Evolutionary conservation across 1,140 invertebrate genomes (phyloP).

Genomic region (Rhagoletis zephyria): DNA sequence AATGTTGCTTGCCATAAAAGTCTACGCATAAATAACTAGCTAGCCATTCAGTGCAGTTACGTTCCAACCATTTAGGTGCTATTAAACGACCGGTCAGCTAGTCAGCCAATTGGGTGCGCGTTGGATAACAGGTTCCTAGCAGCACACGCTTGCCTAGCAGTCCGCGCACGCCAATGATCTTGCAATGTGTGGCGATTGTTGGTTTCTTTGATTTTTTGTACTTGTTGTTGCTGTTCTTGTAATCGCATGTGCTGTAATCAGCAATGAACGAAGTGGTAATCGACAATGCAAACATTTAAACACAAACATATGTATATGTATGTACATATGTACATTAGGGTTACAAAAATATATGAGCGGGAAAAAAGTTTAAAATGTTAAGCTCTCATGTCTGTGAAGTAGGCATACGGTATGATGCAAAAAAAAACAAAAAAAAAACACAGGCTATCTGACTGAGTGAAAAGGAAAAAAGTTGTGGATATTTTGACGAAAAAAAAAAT

Average conservation of each 20-base stretch:
- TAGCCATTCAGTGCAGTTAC: background rate
- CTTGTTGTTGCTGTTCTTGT: background rate
- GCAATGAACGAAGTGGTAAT: conserved; percentile 42
- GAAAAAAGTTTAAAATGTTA: too few species aligned
- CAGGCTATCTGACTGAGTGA: too few species aligned
- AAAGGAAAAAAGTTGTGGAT: too few species aligned
- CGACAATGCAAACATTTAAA: background rate
- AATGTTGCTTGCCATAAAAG: conserved; percentile 32
- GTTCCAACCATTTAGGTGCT: too few species aligned
- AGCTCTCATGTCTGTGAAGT: too few species aligned
- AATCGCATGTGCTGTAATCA: conserved; percentile 46
- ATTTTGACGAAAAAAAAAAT: too few species aligned
- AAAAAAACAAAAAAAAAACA: too few species aligned
- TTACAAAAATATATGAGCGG: too few species aligned
- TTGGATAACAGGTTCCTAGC: conserved; percentile 28
- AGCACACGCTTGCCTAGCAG: background rate
- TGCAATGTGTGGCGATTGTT: conserved; percentile 4
- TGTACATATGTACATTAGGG: background rate
- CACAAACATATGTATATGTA: background rate
- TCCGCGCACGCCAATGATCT: background rate
- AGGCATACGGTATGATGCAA: too few species aligned
- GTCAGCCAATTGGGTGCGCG: background rate
- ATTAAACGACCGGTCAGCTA: background rate
- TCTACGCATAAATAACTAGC: conserved; percentile 42
- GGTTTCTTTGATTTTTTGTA: background rate